phyloP scores from a whole-genome alignment of 2,797 vertebrate genomes.

The Salarias fasciatus region DNA sequence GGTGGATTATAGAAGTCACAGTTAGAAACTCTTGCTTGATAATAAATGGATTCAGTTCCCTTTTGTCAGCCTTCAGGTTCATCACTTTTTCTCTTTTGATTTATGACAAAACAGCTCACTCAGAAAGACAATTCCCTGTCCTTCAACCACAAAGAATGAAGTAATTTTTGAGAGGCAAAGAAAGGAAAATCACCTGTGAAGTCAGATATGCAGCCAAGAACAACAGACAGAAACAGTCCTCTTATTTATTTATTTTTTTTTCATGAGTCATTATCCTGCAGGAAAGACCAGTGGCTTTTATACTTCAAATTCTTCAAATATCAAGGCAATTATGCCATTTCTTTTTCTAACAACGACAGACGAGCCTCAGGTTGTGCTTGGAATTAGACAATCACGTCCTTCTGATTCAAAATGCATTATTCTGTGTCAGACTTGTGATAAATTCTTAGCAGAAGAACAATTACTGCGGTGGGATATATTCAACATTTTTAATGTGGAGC shows the following conservation, averaged over 20 bases:
- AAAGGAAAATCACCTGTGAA: constrained; percentile 24
- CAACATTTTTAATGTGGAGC: not conserved
- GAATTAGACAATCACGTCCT: constrained; percentile 27
- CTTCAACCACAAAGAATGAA: constrained; percentile 21
- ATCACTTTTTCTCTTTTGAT: constrained; percentile 16
- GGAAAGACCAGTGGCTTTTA: constrained; percentile 17
- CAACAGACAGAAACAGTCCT: constrained; percentile 18
- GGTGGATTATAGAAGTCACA: not conserved
- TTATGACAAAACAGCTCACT: constrained; percentile 21
- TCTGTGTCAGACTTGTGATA: constrained; percentile 12
- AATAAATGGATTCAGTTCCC: constrained; percentile 23
- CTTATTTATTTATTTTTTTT: constrained; percentile 16
- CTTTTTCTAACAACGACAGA: constrained; percentile 37
- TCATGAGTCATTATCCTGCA: constrained; percentile 35
- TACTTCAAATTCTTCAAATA: constrained; percentile 45
- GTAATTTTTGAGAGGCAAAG: constrained; percentile 29
- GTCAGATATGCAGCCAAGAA: constrained; percentile 21
- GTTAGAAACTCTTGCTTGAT: constrained; percentile 4
- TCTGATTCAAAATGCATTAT: constrained; percentile 21
- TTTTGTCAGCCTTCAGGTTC: constrained; percentile 14
- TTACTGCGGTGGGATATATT: not conserved
- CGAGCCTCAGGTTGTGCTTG: constrained; percentile 25
- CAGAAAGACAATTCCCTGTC: constrained; percentile 6
- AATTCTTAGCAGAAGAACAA: constrained; percentile 9
- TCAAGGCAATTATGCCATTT: constrained; percentile 49